phyloP scores from a whole-genome alignment of 2,797 vertebrate genomes.

The Lophius americanus region DNA sequence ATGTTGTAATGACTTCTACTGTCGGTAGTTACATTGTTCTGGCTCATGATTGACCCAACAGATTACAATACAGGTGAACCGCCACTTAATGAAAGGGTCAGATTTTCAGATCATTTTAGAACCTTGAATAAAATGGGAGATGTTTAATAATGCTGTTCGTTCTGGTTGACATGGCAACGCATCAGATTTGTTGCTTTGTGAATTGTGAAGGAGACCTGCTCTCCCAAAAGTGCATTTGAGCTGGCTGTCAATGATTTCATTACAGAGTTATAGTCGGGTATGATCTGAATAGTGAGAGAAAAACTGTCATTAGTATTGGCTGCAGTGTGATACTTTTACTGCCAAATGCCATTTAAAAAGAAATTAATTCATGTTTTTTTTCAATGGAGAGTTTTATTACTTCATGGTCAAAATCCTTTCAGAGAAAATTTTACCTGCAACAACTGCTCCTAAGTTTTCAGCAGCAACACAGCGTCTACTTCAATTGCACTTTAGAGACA shows the following conservation, averaged over 20 bases:
- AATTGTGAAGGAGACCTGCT: constrained; percentile 44
- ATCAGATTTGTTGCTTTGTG: constrained; percentile 13
- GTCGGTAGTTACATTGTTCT: no score
- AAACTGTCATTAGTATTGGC: constrained; percentile 34
- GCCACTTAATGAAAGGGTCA: neutral
- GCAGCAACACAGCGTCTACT: constrained; percentile 8
- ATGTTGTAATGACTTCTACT: no score
- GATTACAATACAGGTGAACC: no score
- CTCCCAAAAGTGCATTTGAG: constrained; percentile 50
- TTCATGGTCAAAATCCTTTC: constrained; percentile 27
- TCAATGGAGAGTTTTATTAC: constrained; percentile 30
- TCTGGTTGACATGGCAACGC: constrained; percentile 34
- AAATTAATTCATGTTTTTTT: constrained; percentile 46
- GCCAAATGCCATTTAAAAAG: constrained; percentile 37
- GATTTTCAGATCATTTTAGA: constrained; percentile 28
- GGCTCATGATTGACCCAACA: no score
- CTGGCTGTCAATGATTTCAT: constrained; percentile 48
- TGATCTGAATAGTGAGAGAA: constrained; percentile 27
- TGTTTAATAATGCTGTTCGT: constrained; percentile 29
- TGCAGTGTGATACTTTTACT: constrained; percentile 42
- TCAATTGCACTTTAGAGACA: neutral
- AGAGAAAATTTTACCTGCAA: constrained; percentile 14
- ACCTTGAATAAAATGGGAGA: constrained; percentile 23
- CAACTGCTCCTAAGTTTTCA: neutral
- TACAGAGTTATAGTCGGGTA: constrained; percentile 22